Conservation (phyloP, 2,888 invertebrate genomes). For the Rhabditoides inermis region DNA sequence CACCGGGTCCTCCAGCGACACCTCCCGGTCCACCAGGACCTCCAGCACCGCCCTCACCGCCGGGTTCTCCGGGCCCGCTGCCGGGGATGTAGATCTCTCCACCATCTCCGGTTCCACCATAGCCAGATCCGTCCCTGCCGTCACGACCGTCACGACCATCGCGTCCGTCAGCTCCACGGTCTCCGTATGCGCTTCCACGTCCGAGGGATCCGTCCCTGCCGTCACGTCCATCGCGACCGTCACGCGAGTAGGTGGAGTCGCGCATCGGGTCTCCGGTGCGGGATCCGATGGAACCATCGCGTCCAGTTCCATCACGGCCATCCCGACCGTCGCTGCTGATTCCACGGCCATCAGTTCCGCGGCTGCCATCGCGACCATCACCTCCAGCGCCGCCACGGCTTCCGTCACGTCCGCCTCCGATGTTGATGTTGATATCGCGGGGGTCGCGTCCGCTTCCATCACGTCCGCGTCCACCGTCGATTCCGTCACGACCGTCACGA, state of each 20-base stretch:
- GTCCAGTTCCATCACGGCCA: constrained; percentile 3
- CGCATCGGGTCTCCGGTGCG: background rate
- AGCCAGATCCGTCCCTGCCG: background rate
- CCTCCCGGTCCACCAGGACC: constrained; percentile 3
- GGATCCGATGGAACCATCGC: too few relatives aligned
- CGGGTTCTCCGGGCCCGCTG: background rate
- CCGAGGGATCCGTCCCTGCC: background rate
- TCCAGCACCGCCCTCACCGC: background rate
- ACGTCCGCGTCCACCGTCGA: background rate
- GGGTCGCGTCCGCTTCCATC: background rate
- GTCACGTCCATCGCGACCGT: constrained; percentile 7
- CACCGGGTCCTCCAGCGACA: background rate
- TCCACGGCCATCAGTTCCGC: constrained; percentile 1
- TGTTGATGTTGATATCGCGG: too few relatives aligned
- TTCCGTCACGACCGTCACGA: constrained; percentile 17
- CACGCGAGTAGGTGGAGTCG: constrained; percentile 4
- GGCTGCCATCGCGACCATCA: constrained; percentile 20
- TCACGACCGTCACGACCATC: constrained; percentile 3
- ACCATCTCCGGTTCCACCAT: background rate
- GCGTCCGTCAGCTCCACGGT: constrained; percentile 2
- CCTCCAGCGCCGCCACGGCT: constrained; percentile 19
- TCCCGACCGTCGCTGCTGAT: constrained; percentile 7
- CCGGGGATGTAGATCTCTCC: too few relatives aligned
- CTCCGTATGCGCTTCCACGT: background rate
- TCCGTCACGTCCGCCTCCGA: constrained; percentile 6